Percentiles rank a stretch among this genome's conserved stretches.
Conservation (phyloP, 30 jellyfish, hydroid and myxozoan species). For the Aurelia coerulea region DNA sequence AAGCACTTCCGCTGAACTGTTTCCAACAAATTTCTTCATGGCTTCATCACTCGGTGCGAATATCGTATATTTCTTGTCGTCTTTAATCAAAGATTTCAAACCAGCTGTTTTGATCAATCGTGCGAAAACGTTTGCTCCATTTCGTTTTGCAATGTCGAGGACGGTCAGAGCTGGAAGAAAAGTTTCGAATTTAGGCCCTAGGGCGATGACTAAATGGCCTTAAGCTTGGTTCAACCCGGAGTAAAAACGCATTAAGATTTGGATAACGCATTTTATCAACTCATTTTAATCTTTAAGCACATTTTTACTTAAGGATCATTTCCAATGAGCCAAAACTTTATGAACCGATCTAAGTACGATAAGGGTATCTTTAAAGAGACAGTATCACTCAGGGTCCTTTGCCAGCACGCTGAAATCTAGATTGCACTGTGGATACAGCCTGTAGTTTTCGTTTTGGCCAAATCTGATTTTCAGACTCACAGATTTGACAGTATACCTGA, state of each 20-base stretch:
- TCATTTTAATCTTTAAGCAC: not conserved
- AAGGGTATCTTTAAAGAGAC: no score
- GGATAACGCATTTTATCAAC: no score
- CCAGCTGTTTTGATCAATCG: slow-evolving; percentile 55
- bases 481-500: no score
- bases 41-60: slow-evolving; percentile 81
- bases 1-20: slow-evolving; percentile 22
- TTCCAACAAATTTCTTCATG: slow-evolving; percentile 28
- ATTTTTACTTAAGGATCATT: not conserved
- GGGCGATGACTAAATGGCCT: not conserved
- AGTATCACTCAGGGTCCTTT: no score
- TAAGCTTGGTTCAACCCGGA: not conserved
- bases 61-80: slow-evolving; percentile 45
- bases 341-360: no score
- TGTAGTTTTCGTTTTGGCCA: no score
- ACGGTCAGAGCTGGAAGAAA: slow-evolving; percentile 60
- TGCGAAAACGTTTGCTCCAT: slow-evolving; percentile 41
- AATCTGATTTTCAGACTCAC: no score
- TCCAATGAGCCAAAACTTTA: not conserved
- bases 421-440: no score
- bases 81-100: slow-evolving; percentile 31
- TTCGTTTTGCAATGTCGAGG: slow-evolving; percentile 48
- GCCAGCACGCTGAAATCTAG: no score
- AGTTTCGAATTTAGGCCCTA: not conserved
- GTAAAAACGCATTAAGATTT: not conserved